phyloP scores from a whole-genome alignment of 2,797 vertebrate species.

The Mormyrus proboscirostris region DNA sequence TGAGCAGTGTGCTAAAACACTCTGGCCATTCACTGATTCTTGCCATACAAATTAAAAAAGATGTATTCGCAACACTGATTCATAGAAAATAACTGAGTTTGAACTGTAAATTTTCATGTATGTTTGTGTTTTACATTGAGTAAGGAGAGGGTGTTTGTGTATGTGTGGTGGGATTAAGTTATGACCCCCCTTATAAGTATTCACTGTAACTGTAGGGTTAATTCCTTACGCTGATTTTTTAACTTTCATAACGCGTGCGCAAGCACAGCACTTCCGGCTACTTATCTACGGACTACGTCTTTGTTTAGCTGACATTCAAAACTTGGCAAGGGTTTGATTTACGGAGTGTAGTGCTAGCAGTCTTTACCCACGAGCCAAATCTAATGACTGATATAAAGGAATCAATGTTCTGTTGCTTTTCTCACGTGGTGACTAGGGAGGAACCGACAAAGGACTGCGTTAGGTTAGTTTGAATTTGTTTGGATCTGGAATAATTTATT shows the following conservation, averaged over 20 bases:
- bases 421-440: too few relatives aligned
- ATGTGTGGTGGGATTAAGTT: neutral
- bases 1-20: neutral
- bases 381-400: too few relatives aligned
- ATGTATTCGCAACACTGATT: too few relatives aligned
- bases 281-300: too few relatives aligned
- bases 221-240: neutral
- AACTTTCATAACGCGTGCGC: neutral
- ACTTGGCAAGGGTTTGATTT: too few relatives aligned
- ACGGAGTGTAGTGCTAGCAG: too few relatives aligned
- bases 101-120: neutral
- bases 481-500: too few relatives aligned
- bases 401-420: too few relatives aligned
- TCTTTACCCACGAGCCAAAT: too few relatives aligned
- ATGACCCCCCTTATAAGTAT: neutral
- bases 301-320: too few relatives aligned
- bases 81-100: neutral
- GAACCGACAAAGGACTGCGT: too few relatives aligned
- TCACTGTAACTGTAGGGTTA: neutral
- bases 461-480: too few relatives aligned
- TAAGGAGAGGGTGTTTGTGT: neutral
- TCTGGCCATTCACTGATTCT: neutral
- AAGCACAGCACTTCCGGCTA: neutral
- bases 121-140: neutral
- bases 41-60: neutral